Evolutionary conservation across 2,888 invertebrate species (phyloP), one percentile per base, ranked within the genome.

Genomic region (Flexamia atlantica): DNA sequence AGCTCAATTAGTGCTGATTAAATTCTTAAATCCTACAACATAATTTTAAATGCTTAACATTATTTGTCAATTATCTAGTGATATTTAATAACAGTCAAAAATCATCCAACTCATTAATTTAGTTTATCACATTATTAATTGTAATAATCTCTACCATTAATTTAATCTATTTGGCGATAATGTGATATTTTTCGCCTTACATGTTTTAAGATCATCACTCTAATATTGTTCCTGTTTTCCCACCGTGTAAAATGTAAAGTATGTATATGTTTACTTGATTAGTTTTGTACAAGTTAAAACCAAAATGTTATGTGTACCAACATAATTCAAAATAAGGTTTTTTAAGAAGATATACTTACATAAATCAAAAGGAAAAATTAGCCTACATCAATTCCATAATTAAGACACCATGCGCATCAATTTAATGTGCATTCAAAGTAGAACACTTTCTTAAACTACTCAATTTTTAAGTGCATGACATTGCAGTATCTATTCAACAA

Each of bases 401-500:
- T n/a, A n/a, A n/a, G n/a, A n/a, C n/a, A n/a, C n/a, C n/a, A n/a
- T n/a, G n/a, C n/a, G n/a, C n/a, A n/a, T 36, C 9, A 36, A 36
- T 36, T 36, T 36, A 46, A 46, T 64, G 28, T 64, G 4, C 64
- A 64, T 28, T 64, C 64, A 3, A 64, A 30, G 14, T 12, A 1
- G 25, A 64, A 64, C 64, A 64, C 64, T 64, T 64, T 64, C 64
- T 30, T 28, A 30, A 64, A 64, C 64, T 64, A 64, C 64, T 64
- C 64, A 28, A 64, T 28, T 12, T 64, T 57, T 57, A 4, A 57
- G 20, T 64, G 1, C 64, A 28, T 53, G 53, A 23, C 20, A 53
- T 23, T n/a, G 20, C 20, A 53, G 20, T 53, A 23, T 53, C 3
- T 23, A 23, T 53, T 53, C 3, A 7, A 53, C 3, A 23, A n/a